Evolutionary conservation across 1,140 invertebrate species (phyloP), one percentile per base, ranked within the genome.

Genomic region (Piezodorus guildinii): DNA sequence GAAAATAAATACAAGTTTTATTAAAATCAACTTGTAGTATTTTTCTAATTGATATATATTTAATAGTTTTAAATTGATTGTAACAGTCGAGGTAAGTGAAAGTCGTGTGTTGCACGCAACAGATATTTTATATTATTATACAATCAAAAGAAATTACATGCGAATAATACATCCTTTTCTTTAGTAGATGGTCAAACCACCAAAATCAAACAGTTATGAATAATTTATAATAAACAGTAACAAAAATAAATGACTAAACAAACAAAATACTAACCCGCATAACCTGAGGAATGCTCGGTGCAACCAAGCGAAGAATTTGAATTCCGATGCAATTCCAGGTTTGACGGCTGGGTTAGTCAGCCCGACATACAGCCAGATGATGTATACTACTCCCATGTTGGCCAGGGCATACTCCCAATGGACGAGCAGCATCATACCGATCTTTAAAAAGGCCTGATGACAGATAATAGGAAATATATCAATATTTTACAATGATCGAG

Each of bases 361-460:
- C 14, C 92, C 91, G 62, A 97, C 91, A 72, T 97, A 96, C 69
- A 93, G 82, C 85, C 92, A 96, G 51, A 96, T 81, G 27, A 93
- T 74, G 73, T 92, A 85, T 64, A 93, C 82, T 10, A 86, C 84
- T 5, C 83, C 76, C 56, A 96, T 79, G 73, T 89, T 90, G 21
- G 85, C 83, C 25, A 94, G 73, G 34, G 93, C 90, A 74, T 95
- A 96, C 34, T 84, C 83, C 90, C 92, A 96, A 72, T 96, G 85
- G 6, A 96, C 92, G 62, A 93, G 77, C 72, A 96, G 84, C 90
- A 97, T 95, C 62, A 97, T 86, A 6, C 90, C 71, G 2, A 97
- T 70, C 74, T 96, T 96, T 16, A 91, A 74, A n/a, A 86, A 73
- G 15, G 85, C 85, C 90, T 93, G 74, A 30, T 30, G 8, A 30